Conservation (phyloP, 2,888 invertebrate species). For the Tuta absoluta region DNA sequence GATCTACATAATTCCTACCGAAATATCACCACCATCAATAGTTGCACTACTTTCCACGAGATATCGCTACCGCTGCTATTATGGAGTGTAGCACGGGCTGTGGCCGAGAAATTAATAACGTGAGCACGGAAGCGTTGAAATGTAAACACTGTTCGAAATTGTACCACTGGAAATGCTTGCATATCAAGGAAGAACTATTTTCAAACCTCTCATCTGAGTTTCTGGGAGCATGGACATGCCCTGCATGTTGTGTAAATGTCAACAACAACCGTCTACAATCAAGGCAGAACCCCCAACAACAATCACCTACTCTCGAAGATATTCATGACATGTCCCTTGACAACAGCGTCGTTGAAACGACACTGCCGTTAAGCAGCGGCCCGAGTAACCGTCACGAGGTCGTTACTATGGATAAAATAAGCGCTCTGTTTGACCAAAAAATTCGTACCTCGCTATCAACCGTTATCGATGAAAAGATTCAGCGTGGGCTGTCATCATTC, state of each 20-base stretch:
- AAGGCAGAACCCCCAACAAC: neutral
- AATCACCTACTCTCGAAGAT: neutral
- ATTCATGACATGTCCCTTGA: neutral
- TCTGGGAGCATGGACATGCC: neutral
- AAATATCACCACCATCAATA: neutral
- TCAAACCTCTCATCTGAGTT: neutral
- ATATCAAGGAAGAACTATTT: neutral
- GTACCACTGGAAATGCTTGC: neutral
- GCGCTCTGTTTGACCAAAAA: neutral
- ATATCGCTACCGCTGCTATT: neutral
- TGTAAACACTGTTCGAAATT: neutral
- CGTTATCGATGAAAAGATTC: conserved; percentile 42
- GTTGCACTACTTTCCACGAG: neutral
- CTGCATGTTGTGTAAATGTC: neutral
- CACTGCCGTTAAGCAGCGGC: neutral
- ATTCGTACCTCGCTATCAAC: neutral
- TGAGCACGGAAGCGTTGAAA: neutral
- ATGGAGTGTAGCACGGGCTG: neutral
- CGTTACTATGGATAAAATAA: neutral
- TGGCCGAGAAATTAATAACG: neutral
- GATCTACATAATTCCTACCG: neutral
- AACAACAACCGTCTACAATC: neutral
- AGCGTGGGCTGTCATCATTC: conserved; percentile 33
- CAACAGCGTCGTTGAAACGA: neutral
- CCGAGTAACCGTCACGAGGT: neutral